Base-by-base conservation (phyloP, 2,113 vertebrate species). In the Sinocyclocheilus rhinocerous region DNA sequence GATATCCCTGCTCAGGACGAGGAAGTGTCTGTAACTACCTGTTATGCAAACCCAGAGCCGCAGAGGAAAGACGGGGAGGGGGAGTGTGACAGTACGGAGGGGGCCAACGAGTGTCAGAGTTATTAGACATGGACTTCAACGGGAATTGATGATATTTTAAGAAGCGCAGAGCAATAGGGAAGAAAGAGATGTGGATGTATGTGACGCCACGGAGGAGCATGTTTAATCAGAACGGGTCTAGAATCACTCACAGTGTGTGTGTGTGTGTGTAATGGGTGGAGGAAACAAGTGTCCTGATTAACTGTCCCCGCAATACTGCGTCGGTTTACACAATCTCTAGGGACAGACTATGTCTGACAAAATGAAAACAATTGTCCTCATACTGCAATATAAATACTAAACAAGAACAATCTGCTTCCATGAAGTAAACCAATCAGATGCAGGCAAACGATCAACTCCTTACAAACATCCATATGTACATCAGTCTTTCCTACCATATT, bases 21-120 rank as follows among this genome's bases (percentile, higher is more conserved):
- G 97, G 98, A 99, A 99, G 97, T 97, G 98, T 97, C 97, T 98
- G 97, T 96, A 96, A 96, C 97, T 98, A 99, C 98, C 98, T 98
- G 97, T 99, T 98, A 98, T 97, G 97, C 96, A 98, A 97, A 97
- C 88, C 92, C 90, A 89, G 78, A 67, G 91, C 87, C 85, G 88
- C 82, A 91, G 88, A 93, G 92, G 91, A 94, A 93, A 93, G 91
- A 93, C 91, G 91, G 89, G 76, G 90, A 92, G 72, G 90, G 93
- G 92, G 90, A 89, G 84, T 90, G 85, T 89, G 77, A 83, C 59
- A 39, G 84, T 55, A 59, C 15, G 15, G 85, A 61, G 87, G 84
- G 90, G 84, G 87, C 84, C 84, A 82, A 86, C 16, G 89, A 86
- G 92, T 89, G 89, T 92, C 89, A 93, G 93, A 93, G 92, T 94